Evolutionary conservation across 2,113 vertebrate genomes (phyloP), one percentile per base, ranked within the genome.

Genomic region (Pongo pygmaeus): DNA sequence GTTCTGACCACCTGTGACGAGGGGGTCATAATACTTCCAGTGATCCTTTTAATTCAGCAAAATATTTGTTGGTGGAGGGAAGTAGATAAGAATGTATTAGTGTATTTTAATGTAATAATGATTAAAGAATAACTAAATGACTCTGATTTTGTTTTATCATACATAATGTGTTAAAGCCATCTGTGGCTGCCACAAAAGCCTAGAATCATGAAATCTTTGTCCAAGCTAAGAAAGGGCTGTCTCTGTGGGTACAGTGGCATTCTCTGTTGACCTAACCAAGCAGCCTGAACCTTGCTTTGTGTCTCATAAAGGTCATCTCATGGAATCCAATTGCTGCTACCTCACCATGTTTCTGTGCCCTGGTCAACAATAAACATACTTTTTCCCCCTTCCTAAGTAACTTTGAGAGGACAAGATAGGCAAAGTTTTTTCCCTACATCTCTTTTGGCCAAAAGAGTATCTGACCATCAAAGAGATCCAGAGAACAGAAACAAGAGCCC

Each of bases 31-130:
- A 35, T 43, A 77, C 72, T 96, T 92, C 79, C 35, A n/a, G 30
- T 25, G 64, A 96, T 84, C 25, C 4, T 89, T 61, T 86, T 88
- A 86, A 72, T 91, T 95, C 86, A 94, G 95, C 87, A 84, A 96
- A 89, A 38, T 80, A 32, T 85, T 78, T 59, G 2, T 84, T 84
- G 96, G 96, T 96, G 89, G 74, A 94, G 95, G 95, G 96, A 95
- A 91, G 50, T 96, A 97, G 95, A 50, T 75, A 67, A 89, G 96
- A 98, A 96, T 96, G 87, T 93, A 70, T 83, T 94, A 67, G 55
- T 57, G 40, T 64, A 85, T 96, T 89, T 87, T 97, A 87, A 74
- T 92, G 70, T 93, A 80, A 88, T 88, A 32, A 50, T 3, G 6
- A 89, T 98, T 96, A 97, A 97, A 97, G 75, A 78, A 50, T 89